Evolutionary conservation across 2,113 vertebrate species (phyloP), one percentile per base, ranked within the genome.

Genomic region (Octodon degus): DNA sequence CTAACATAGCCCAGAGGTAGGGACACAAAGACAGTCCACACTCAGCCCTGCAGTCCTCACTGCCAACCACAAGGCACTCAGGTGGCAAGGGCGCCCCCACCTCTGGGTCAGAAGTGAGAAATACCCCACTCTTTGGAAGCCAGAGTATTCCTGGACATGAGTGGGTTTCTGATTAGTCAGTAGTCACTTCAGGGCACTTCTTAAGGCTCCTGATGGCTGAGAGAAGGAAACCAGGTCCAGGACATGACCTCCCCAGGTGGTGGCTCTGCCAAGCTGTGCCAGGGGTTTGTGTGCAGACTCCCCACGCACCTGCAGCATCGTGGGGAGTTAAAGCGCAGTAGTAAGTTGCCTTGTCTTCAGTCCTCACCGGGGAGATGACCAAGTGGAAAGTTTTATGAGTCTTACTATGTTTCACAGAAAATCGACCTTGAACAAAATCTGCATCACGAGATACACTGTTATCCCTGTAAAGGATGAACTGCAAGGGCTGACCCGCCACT

Each of bases 391-490:
- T 92, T 93, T 47, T 70, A 4, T 40, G 9, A 2, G 1, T 58
- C 0, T 1, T 0, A 79, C 2, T 62, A 24, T 8, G 87, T 25
- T 12, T 30, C 67, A 94, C 92, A 0, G 47, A 94, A 96, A 98
- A 97, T 13, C 70, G 62, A 25, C 17, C 76, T 63, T 4, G 7
- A 76, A 20, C 25, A 83, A 97, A 97, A n/a, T 72, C 60, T 0
- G 85, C 83, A 19, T 86, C 6, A 0, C 0, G 0, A 30, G 7
- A 68, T 1, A 0, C 0, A 12, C 0, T 58, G 2, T 82, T 7
- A 65, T 86, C 77, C 67, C 81, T 87, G 34, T 93, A 93, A 67
- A 97, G 67, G 82, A 98, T 22, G 72, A 95, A 91, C 90, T 97
- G 62, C 16, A 97, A 76, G 24, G 83, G 60, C 53, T 11, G 17